Evolutionary conservation across 2,888 invertebrate genomes (phyloP).

Genomic region (Acronicta psi): DNA sequence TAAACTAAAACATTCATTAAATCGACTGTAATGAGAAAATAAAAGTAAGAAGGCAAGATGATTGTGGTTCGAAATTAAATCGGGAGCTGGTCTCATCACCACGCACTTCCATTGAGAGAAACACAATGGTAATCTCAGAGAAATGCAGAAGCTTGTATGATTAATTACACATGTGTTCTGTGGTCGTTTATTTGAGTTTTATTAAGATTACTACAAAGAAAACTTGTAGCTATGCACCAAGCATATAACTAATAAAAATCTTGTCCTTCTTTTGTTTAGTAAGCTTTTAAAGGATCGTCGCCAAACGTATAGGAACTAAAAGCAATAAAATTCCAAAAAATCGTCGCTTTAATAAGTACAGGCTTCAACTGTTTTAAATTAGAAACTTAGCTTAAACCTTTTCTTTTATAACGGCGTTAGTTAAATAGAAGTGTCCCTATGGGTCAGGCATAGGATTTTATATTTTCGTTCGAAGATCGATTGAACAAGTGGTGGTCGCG

Average conservation of each 20-base stretch:
- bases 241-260: slow-evolving; percentile 36
- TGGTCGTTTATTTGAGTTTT: slow-evolving; percentile 37
- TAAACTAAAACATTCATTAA: slow-evolving; percentile 74
- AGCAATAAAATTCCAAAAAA: slow-evolving; percentile 9
- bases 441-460: too few species aligned
- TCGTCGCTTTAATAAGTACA: neutral
- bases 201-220: slow-evolving; percentile 32
- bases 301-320: slow-evolving; percentile 16
- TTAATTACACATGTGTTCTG: slow-evolving; percentile 69
- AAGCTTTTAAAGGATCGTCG: slow-evolving; percentile 24
- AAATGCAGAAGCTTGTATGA: slow-evolving; percentile 75
- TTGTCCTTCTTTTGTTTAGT: slow-evolving; percentile 25
- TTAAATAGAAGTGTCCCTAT: too few species aligned
- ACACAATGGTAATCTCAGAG: slow-evolving; percentile 77
- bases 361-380: neutral
- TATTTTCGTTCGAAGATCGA: too few species aligned
- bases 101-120: slow-evolving; percentile 67
- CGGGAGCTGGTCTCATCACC: slow-evolving; percentile 72
- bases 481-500: too few species aligned
- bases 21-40: slow-evolving; percentile 70
- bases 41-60: slow-evolving; percentile 67
- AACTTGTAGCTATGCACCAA: slow-evolving; percentile 31
- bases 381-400: too few species aligned
- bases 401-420: too few species aligned
- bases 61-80: slow-evolving; percentile 77